These are phyloP conservation scores for Tapirus terrestris DNA, from an alignment of 2,113 vertebrate genomes.

Conservation along the genomic window DNA sequence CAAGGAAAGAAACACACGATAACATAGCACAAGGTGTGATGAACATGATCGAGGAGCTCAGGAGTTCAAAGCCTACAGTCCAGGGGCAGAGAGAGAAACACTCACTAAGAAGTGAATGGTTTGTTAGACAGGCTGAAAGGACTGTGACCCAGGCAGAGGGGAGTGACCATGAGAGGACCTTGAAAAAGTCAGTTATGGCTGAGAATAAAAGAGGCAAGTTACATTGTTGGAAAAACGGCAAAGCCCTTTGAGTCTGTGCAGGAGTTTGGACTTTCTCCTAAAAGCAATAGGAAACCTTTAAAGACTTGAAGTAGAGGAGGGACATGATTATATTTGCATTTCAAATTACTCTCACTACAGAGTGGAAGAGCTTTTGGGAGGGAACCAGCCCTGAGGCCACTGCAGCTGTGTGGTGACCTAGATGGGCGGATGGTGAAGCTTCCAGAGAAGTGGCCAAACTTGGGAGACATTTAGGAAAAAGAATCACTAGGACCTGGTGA, in stretches of 20 bases:
- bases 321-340: neutral
- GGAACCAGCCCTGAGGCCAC: neutral
- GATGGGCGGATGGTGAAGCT: fast-evolving
- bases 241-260: neutral
- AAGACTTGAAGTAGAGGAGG: neutral
- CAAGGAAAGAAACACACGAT: neutral
- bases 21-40: neutral
- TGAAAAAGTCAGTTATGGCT: neutral
- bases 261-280: neutral
- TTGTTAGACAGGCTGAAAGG: neutral
- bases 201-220: neutral
- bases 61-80: neutral
- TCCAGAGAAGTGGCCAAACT: fast-evolving
- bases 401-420: no score
- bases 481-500: neutral
- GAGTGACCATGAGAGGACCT: neutral
- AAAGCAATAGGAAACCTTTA: neutral
- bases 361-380: neutral
- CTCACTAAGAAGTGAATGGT: neutral
- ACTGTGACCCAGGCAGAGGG: neutral
- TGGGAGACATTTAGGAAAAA: neutral
- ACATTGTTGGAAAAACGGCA: neutral
- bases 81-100: neutral
- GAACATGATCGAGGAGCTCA: neutral
- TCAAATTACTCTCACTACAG: neutral